Percentiles rank a stretch among this genome's conserved stretches.
Evolutionary conservation across 2,888 invertebrate species (phyloP).

Genomic region (Caprella mutica): DNA sequence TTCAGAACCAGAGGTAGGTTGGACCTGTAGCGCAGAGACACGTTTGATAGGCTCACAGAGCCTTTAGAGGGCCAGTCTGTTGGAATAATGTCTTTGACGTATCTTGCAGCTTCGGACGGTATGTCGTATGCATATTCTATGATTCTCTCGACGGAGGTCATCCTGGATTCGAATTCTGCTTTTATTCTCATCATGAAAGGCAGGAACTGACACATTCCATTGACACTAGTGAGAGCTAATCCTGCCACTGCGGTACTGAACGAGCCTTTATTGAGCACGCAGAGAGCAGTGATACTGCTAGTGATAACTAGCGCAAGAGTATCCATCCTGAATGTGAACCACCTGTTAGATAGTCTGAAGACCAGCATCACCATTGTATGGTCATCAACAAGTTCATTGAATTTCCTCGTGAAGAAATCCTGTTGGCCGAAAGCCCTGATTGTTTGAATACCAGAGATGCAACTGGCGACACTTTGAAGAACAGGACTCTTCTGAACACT

Average conservation of each 20-base stretch:
- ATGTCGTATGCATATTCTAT: slow-evolving; percentile 40
- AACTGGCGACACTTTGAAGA: slow-evolving; percentile 42
- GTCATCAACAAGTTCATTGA: slow-evolving; percentile 38
- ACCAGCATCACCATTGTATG: slow-evolving; percentile 43
- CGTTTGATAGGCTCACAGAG: slow-evolving; percentile 40
- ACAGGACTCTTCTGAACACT: slow-evolving; percentile 46
- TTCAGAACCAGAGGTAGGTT: slow-evolving; percentile 43
- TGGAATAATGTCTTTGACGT: slow-evolving; percentile 38
- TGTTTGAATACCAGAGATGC: slow-evolving; percentile 44
- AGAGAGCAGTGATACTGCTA: slow-evolving; percentile 42
- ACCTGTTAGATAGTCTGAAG: slow-evolving; percentile 42
- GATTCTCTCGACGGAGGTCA: slow-evolving; percentile 43
- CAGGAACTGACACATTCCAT: slow-evolving; percentile 41
- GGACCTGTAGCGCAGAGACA: slow-evolving; percentile 41
- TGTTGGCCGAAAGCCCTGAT: slow-evolving; percentile 45
- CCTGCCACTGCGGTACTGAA: slow-evolving; percentile 46
- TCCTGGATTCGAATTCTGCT: slow-evolving; percentile 40
- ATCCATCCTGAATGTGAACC: slow-evolving; percentile 44
- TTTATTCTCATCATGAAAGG: slow-evolving; percentile 39
- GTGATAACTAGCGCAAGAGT: slow-evolving; percentile 40
- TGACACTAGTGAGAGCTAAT: slow-evolving; percentile 46
- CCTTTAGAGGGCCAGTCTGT: slow-evolving; percentile 42
- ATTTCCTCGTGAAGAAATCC: slow-evolving; percentile 40
- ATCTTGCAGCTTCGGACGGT: slow-evolving; percentile 35
- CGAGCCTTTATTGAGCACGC: slow-evolving; percentile 41